Conservation (phyloP, 1,140 invertebrate genomes). For the Trichonephila clavata region DNA sequence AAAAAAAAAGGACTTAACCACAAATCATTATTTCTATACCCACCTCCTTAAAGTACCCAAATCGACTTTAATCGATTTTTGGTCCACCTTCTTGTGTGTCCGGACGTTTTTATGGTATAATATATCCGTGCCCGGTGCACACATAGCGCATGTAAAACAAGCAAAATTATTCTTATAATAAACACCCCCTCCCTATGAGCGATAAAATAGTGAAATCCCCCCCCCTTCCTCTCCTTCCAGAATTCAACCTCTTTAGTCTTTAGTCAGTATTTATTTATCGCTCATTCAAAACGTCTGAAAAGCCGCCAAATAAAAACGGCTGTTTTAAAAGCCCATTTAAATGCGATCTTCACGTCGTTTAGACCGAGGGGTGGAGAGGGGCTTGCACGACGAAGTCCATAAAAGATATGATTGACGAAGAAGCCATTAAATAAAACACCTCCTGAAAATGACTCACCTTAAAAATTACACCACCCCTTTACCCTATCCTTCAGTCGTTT, state of each 20-base stretch:
- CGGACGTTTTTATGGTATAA: background rate
- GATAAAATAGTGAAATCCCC: background rate
- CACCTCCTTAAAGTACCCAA: background rate
- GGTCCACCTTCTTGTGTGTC: background rate
- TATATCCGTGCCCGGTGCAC: background rate
- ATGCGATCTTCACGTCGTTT: slow-evolving; percentile 43
- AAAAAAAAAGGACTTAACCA: background rate
- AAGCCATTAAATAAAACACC: slow-evolving; percentile 74
- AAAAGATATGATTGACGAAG: slow-evolving; percentile 75
- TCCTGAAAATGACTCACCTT: slow-evolving; percentile 66
- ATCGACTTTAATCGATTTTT: slow-evolving; percentile 1
- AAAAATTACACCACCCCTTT: slow-evolving; percentile 55
- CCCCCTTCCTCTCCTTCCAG: no score
- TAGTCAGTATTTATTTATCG: slow-evolving; percentile 58
- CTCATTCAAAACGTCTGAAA: slow-evolving; percentile 43
- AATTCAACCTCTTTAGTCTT: slow-evolving; percentile 38
- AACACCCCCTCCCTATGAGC: background rate
- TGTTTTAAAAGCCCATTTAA: slow-evolving; percentile 73
- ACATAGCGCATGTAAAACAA: slow-evolving; percentile 29
- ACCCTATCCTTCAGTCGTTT: slow-evolving; percentile 13
- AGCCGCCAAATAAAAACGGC: slow-evolving; percentile 63
- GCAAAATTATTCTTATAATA: slow-evolving; percentile 53
- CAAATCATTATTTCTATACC: background rate
- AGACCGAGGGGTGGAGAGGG: background rate
- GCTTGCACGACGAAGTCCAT: slow-evolving; percentile 25